A percentile compares a stretch with the other conserved stretches of the same genome.
These are phyloP conservation scores for Rhodophaea formosa DNA, from an alignment of 2,888 invertebrate genomes.

Conservation along the genomic window DNA sequence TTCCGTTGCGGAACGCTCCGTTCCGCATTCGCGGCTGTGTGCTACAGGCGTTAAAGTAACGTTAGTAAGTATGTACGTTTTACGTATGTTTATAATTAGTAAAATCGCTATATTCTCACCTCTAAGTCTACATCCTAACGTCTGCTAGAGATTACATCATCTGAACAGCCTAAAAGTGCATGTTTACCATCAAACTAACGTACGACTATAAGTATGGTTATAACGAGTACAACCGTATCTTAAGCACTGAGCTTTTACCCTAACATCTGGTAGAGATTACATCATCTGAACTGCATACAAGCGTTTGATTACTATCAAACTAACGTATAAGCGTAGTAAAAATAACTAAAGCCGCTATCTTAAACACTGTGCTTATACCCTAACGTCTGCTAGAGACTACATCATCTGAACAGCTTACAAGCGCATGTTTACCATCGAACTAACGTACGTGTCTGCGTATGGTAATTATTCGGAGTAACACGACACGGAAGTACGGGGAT, in stretches of 20 bases:
- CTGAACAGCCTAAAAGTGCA: background rate
- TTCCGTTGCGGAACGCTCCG: too few species aligned
- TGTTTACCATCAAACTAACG: constrained; percentile 5
- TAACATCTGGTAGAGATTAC: background rate
- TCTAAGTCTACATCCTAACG: too few species aligned
- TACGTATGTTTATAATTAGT: too few species aligned
- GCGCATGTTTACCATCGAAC: background rate
- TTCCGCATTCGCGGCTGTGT: too few species aligned
- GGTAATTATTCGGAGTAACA: constrained; percentile 8
- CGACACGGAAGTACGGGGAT: background rate
- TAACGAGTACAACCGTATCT: background rate
- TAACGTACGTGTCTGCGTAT: constrained; percentile 16
- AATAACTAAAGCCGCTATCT: background rate
- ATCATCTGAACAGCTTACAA: background rate
- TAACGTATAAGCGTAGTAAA: constrained; percentile 15
- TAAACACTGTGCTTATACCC: too few species aligned
- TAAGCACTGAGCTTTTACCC: too few species aligned
- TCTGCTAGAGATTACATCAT: background rate
- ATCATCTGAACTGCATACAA: background rate
- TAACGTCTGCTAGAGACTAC: background rate
- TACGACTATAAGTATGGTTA: constrained; percentile 10
- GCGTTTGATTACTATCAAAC: background rate
- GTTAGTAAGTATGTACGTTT: too few species aligned
- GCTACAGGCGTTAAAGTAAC: too few species aligned
- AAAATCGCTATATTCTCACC: too few species aligned